Conservation (phyloP, 1,140 invertebrate genomes). For the Zaprionus vittiger region DNA sequence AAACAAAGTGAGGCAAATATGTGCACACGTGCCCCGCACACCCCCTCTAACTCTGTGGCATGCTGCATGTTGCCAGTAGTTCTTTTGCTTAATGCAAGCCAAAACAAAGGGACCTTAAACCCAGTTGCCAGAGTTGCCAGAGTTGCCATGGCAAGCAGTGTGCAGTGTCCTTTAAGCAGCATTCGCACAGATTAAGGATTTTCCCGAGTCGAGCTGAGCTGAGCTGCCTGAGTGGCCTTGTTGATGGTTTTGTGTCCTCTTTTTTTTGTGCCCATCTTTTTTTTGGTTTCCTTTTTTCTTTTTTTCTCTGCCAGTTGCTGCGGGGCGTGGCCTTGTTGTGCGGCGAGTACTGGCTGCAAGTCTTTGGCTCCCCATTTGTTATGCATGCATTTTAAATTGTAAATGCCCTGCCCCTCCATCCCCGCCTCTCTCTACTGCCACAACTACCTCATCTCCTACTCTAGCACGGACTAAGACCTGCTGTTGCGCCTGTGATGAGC, state of each 20-base stretch:
- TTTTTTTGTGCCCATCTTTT: slow-evolving; percentile 18
- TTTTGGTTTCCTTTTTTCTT: slow-evolving; percentile 7
- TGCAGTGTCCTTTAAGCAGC: slow-evolving; percentile 28
- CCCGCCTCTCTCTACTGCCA: slow-evolving; percentile 40
- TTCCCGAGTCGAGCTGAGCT: slow-evolving; percentile 29
- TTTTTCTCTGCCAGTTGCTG: neutral
- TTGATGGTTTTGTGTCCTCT: slow-evolving; percentile 44
- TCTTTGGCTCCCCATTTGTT: slow-evolving; percentile 69
- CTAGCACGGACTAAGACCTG: slow-evolving; percentile 63
- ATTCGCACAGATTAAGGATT: slow-evolving; percentile 68
- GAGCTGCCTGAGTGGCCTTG: slow-evolving; percentile 37
- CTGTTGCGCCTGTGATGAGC: slow-evolving; percentile 72
- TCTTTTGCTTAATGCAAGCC: slow-evolving; percentile 65
- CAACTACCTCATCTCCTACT: slow-evolving; percentile 1
- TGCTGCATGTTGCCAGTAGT: slow-evolving; percentile 23
- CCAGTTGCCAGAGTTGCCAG: slow-evolving; percentile 9
- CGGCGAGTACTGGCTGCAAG: slow-evolving; percentile 39
- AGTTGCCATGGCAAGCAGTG: neutral
- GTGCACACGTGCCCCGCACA: slow-evolving; percentile 36
- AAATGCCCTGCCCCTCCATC: neutral
- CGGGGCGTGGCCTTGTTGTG: slow-evolving; percentile 36
- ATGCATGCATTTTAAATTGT: slow-evolving; percentile 79
- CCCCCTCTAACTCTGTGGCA: neutral
- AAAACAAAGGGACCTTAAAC: slow-evolving; percentile 52
- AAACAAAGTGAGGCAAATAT: slow-evolving; percentile 71